Evolutionary conservation across 2,113 vertebrate species (phyloP), one percentile per base, ranked within the genome.

Genomic region (Poeciliopsis prolifica): DNA sequence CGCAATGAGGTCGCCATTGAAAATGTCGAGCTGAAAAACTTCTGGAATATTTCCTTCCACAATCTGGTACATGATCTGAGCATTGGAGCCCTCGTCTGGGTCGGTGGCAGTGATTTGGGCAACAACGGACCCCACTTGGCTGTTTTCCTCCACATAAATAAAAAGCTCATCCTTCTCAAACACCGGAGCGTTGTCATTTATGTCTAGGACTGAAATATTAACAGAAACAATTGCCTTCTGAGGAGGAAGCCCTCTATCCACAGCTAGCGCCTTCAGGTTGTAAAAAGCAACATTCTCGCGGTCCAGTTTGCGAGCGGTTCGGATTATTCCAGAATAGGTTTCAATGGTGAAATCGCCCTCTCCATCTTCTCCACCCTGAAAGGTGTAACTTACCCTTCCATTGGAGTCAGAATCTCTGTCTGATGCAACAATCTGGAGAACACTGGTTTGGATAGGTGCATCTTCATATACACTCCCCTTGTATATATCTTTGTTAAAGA

Each of bases 1-100:
- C 0, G 96, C 95, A 0, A 92, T 96, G 61, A 99, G 95, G 89
- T 99, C 97, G 0, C 98, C 98, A 0, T 96, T 98, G 72, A 98
- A 96, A 73, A 98, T 95, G 82, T 99, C 96, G 35, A 99, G 92
- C 69, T 98, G 96, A 85, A 99, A 99, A 70, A 97, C 95, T 85
- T 99, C 97, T 0, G 97, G 97, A 64, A 95, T 92, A 42, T 99
- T 98, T 28, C 98, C 98, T 82, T 99, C 97, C 44, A 99, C 96
- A 0, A 99, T 99, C 89, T 99, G 98, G 79, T 99, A 99, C 96
- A 99, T 97, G 89, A 99, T 97, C 88, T 98, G 97, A 31, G 98
- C 98, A 0, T 99, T 99, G 58, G 97, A 96, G 44, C 97, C 97
- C 68, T 98, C 97, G 0, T 99, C 98, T 0, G 97, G 97, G 84